These are phyloP conservation scores for Ahaetulla prasina DNA, from an alignment of 2,113 vertebrate genomes.

Conservation along the genomic window DNA sequence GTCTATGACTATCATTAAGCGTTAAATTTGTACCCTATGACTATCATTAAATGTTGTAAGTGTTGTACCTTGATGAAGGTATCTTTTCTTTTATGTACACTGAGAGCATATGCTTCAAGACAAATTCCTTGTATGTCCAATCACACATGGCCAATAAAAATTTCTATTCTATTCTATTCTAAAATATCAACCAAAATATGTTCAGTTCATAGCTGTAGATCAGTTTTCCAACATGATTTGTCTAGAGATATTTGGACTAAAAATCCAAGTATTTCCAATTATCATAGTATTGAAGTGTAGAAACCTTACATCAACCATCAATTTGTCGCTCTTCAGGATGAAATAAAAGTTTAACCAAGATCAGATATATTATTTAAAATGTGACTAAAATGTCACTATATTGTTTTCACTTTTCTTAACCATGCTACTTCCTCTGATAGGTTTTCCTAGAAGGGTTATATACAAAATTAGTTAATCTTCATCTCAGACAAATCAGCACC, in stretches of 20 bases:
- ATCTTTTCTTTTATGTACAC: too few relatives aligned
- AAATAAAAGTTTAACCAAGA: constrained; percentile 7
- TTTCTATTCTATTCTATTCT: too few relatives aligned
- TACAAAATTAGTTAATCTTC: neutral
- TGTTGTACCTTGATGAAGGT: too few relatives aligned
- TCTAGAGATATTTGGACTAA: neutral
- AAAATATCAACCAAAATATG: constrained; percentile 9
- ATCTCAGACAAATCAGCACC: neutral
- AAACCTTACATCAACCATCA: neutral
- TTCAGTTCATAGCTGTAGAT: constrained; percentile 27
- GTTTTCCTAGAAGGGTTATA: neutral
- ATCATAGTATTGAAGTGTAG: neutral
- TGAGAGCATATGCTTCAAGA: too few relatives aligned
- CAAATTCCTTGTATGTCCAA: too few relatives aligned
- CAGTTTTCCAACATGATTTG: neutral
- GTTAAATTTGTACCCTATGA: too few relatives aligned
- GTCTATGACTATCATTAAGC: too few relatives aligned
- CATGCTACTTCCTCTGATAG: neutral
- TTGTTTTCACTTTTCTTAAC: neutral
- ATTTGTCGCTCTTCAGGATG: constrained; percentile 4
- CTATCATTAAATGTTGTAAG: too few relatives aligned
- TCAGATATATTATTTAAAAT: neutral
- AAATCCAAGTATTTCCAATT: neutral
- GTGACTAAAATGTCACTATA: neutral
- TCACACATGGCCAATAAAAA: too few relatives aligned